Evolutionary conservation across 2,888 invertebrate genomes (phyloP).

Genomic region (Ceratothoa steindachneri): DNA sequence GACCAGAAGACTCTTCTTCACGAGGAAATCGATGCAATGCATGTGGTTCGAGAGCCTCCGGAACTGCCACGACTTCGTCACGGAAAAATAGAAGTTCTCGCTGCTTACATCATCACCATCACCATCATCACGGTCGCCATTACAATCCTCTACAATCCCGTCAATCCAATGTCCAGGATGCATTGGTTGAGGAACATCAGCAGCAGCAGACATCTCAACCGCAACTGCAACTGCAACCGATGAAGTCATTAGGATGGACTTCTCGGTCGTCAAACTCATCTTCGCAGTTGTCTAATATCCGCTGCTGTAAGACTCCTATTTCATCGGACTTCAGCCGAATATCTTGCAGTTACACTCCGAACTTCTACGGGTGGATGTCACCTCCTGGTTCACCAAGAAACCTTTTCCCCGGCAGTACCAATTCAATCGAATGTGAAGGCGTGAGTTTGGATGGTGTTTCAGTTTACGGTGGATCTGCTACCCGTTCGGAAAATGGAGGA

Average conservation of each 20-base stretch:
- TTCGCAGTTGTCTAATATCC: not conserved
- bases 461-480: constrained; percentile 41
- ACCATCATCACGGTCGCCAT: constrained; percentile 19
- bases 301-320: constrained; percentile 22
- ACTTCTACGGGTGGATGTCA: constrained; percentile 44
- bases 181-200: constrained; percentile 31
- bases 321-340: constrained; percentile 20
- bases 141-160: constrained; percentile 13
- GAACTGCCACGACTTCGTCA: not conserved
- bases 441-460: constrained; percentile 22
- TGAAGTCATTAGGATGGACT: constrained; percentile 15
- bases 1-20: constrained; percentile 21
- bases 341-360: constrained; percentile 29
- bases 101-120: constrained; percentile 11
- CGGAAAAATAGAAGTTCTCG: not conserved
- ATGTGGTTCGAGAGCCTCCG: constrained; percentile 1
- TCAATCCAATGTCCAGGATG: constrained; percentile 22
- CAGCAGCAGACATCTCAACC: not conserved
- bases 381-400: constrained; percentile 35
- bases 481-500: not conserved
- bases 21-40: not conserved
- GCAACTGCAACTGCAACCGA: not conserved
- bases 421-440: constrained; percentile 34
- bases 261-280: not conserved
- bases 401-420: not conserved